A percentile compares a stretch with the other conserved stretches of the same genome.
Evolutionary conservation across 2,888 invertebrate genomes (phyloP).

Genomic region (Eilema depressum): DNA sequence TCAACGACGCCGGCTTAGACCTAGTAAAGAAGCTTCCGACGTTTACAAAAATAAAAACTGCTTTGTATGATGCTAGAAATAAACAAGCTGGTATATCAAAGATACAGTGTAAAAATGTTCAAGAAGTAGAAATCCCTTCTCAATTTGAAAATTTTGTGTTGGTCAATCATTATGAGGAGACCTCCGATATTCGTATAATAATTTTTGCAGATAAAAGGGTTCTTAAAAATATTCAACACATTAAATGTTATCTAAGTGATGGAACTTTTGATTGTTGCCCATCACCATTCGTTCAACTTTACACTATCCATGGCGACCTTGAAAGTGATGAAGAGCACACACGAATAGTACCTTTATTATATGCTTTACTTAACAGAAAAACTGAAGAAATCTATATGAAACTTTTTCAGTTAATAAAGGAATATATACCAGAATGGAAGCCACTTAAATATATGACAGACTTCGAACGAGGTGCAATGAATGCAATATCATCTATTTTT

Average conservation of each 20-base stretch:
- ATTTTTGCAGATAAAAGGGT: conserved; percentile 14
- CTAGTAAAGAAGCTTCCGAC: too few species aligned
- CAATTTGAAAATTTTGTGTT: conserved; percentile 11
- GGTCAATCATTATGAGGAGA: conserved; percentile 11
- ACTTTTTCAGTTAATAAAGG: too few species aligned
- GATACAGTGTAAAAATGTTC: conserved; percentile 19
- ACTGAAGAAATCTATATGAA: conserved; percentile 11
- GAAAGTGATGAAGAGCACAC: conserved; percentile 22
- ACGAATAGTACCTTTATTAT: conserved; percentile 11
- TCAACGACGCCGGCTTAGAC: conserved; percentile 17
- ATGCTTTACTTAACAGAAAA: conserved; percentile 15
- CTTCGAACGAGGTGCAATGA: conserved; percentile 18
- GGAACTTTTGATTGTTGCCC: conserved; percentile 27
- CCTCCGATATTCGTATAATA: conserved; percentile 14
- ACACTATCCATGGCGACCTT: conserved; percentile 22
- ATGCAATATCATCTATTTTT: too few species aligned
- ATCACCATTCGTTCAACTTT: conserved; percentile 22
- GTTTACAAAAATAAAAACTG: conserved; percentile 16
- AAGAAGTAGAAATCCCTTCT: conserved; percentile 20
- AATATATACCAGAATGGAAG: conserved; percentile 13
- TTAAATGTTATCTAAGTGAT: conserved; percentile 15
- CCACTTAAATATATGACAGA: conserved; percentile 15
- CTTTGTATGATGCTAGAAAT: neutral
- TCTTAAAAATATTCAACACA: conserved; percentile 5
- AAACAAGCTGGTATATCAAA: conserved; percentile 24